Base-by-base conservation (phyloP, 2,797 vertebrate genomes). In the Melopsittacus undulatus region DNA sequence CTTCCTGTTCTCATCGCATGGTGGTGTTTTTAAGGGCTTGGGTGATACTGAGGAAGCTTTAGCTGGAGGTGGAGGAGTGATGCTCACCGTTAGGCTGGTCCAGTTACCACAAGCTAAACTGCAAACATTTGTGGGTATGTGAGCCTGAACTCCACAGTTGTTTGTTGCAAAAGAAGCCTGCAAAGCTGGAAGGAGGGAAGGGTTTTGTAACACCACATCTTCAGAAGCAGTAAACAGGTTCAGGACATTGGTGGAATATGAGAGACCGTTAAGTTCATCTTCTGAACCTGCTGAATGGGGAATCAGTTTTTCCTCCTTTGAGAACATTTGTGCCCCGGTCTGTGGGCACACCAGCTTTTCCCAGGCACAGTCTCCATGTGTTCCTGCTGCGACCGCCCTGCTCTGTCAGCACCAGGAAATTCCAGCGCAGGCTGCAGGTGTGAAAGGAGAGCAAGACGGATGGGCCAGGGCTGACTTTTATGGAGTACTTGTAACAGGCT, bases 341-440 rank as follows among this genome's bases (percentile, higher is more conserved):
- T 32, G 83, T 1, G 52, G n/a, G 70, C 26, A 1, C 74, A 18
- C 15, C 76, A 34, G 26, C 84, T 63, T 26, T n/a, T 26, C 32
- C 43, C 56, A 51, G 13, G 17, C 6, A 0, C 2, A 32, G 70
- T 30, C 91, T 40, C 67, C 13, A 0, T 18, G 42, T 66, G 48
- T 12, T 46, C 45, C 45, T 12, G 21, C 45, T 46, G 45, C 21
- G 21, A 22, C 21, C 6, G 45, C 45, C 21, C 45, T 46, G 45
- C 11, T 46, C 45, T 5, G 5, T 46, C 45, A 46, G 45, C 11
- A 22, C 21, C 45, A 46, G 45, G 45, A 46, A 46, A 46, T 94
- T 91, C 93, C 80, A 96, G 70, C 84, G 56, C 2, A 51, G 94
- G 45, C 54, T 93, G 96, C 97, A 97, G 97, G 97, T 97, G 97